phyloP scores from a whole-genome alignment of 2,888 invertebrate species.

The Erannis defoliaria region DNA sequence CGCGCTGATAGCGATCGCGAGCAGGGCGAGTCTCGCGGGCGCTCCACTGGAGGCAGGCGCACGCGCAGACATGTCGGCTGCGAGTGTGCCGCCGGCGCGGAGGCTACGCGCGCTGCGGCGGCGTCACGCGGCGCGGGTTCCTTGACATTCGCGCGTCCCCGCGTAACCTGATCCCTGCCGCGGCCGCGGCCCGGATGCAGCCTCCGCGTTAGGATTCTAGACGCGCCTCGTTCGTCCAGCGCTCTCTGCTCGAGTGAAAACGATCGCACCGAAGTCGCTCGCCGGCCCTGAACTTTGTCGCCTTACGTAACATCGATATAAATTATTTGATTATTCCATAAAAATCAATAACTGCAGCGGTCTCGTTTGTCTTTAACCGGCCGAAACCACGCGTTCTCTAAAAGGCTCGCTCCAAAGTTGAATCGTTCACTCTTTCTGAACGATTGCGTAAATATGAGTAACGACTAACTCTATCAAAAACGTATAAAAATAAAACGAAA shows the following conservation, averaged over 20 bases:
- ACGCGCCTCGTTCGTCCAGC: slow-evolving; percentile 73
- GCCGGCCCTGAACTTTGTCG: slow-evolving; percentile 77
- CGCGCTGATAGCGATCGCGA: slow-evolving; percentile 43
- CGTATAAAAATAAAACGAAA: background rate
- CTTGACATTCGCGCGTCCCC: slow-evolving; percentile 84
- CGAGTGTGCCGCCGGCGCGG: slow-evolving; percentile 61
- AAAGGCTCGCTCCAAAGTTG: background rate
- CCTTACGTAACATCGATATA: slow-evolving; percentile 69
- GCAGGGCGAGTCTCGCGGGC: slow-evolving; percentile 42
- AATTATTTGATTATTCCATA: slow-evolving; percentile 60
- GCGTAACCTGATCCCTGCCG: slow-evolving; percentile 73
- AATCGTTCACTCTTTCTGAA: background rate
- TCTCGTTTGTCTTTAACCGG: slow-evolving; percentile 21
- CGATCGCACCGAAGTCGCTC: slow-evolving; percentile 55
- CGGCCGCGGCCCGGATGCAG: slow-evolving; percentile 83
- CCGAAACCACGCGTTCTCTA: slow-evolving; percentile 10
- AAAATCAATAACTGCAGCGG: slow-evolving; percentile 39
- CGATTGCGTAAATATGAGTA: slow-evolving; percentile 4
- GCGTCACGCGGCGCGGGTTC: slow-evolving; percentile 67
- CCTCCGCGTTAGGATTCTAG: slow-evolving; percentile 80
- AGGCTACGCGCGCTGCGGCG: slow-evolving; percentile 31
- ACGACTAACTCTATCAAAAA: slow-evolving; percentile 1
- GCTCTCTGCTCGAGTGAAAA: slow-evolving; percentile 68
- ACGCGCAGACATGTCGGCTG: slow-evolving; percentile 79
- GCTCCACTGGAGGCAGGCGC: slow-evolving; percentile 60